A percentile compares a stretch with the other conserved stretches of the same genome.
Evolutionary conservation across 1,140 invertebrate species (phyloP).

Genomic region (Achroia grisella): DNA sequence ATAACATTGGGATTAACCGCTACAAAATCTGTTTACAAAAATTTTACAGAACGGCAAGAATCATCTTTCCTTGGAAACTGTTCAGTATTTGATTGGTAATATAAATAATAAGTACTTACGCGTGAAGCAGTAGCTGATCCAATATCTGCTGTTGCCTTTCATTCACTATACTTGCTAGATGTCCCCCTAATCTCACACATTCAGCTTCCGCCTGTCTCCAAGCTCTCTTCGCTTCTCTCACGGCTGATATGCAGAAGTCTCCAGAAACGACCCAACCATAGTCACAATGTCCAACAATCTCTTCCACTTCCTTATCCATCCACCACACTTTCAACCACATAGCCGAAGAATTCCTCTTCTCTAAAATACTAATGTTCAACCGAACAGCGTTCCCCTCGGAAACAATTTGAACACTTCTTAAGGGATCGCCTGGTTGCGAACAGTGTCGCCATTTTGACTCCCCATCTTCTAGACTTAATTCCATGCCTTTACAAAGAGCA

Average conservation of each 20-base stretch:
- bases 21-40: too few species aligned
- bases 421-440: constrained; percentile 70
- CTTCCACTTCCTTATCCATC: constrained; percentile 72
- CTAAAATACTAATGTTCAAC: constrained; percentile 57
- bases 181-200: constrained; percentile 77
- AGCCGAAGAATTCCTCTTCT: constrained; percentile 44
- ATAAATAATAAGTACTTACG: constrained; percentile 73
- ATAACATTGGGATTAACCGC: too few species aligned
- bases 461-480: constrained; percentile 73
- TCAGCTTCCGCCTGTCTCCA: constrained; percentile 80
- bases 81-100: too few species aligned
- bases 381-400: constrained; percentile 73
- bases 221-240: constrained; percentile 70
- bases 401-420: constrained; percentile 73
- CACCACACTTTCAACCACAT: constrained; percentile 71
- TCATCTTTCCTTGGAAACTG: too few species aligned
- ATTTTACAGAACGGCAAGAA: too few species aligned
- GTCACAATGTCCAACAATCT: constrained; percentile 75
- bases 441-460: constrained; percentile 74
- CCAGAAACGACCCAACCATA: constrained; percentile 77
- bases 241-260: constrained; percentile 77
- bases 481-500: constrained; percentile 69
- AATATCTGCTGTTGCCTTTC: constrained; percentile 76
- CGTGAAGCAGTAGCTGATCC: constrained; percentile 76
- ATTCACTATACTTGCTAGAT: constrained; percentile 78